These are phyloP conservation scores for Andrena haemorrhoa DNA, from an alignment of 2,888 invertebrate genomes.

Conservation along the genomic window DNA sequence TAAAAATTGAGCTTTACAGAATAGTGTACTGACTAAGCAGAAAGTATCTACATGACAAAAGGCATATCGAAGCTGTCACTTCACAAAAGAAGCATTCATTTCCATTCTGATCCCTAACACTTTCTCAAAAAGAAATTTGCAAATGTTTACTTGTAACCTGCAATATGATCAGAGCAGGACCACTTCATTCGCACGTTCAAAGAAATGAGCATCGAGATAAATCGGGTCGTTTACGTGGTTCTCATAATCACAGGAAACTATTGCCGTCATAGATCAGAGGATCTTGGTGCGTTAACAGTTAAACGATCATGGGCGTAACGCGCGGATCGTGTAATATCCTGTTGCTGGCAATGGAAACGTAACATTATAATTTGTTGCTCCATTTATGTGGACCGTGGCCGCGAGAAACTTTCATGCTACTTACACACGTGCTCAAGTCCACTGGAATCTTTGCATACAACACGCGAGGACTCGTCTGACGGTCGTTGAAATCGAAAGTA, in stretches of 20 bases:
- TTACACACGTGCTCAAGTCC: neutral
- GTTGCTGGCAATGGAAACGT: slow-evolving; percentile 66
- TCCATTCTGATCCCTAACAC: too few relatives aligned
- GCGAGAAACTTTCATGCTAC: slow-evolving; percentile 66
- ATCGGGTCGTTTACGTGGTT: neutral
- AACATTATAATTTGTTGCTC: slow-evolving; percentile 74
- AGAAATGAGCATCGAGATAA: neutral
- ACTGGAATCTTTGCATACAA: neutral
- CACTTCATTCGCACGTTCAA: neutral
- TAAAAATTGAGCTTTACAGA: too few relatives aligned
- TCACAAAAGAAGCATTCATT: too few relatives aligned
- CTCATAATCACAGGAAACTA: slow-evolving; percentile 16
- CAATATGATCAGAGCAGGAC: too few relatives aligned
- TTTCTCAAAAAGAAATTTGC: too few relatives aligned
- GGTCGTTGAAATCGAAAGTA: too few relatives aligned
- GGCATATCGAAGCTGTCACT: too few relatives aligned
- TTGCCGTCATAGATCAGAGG: slow-evolving; percentile 22
- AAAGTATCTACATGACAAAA: too few relatives aligned
- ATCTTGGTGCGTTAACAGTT: slow-evolving; percentile 18
- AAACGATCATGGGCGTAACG: slow-evolving; percentile 53
- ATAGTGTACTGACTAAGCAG: too few relatives aligned
- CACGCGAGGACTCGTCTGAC: neutral
- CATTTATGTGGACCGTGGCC: slow-evolving; percentile 72
- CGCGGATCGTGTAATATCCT: slow-evolving; percentile 58
- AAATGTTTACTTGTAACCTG: too few relatives aligned